Evolutionary conservation across 2,888 invertebrate genomes (phyloP).

Genomic region (Cepaea hortensis): DNA sequence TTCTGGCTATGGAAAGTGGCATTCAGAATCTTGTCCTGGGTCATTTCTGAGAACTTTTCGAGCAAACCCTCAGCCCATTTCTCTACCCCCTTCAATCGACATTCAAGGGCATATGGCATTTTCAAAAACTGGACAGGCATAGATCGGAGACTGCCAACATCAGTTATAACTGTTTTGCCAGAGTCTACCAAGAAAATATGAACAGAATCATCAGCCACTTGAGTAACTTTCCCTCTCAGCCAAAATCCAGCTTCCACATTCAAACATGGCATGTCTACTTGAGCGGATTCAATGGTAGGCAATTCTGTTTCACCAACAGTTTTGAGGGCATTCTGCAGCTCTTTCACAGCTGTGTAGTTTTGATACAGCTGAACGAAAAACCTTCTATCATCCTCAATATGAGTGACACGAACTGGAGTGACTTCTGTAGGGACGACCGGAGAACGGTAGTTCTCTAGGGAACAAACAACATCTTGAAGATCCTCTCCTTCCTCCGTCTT

Average conservation of each 20-base stretch:
- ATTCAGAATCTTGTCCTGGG: conserved; percentile 53
- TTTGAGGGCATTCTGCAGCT: conserved; percentile 77
- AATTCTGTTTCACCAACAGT: conserved; percentile 68
- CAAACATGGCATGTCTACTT: conserved; percentile 80
- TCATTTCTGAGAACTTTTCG: conserved; percentile 52
- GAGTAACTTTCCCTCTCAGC: conserved; percentile 82
- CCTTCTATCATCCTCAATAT: conserved; percentile 60
- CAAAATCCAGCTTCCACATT: conserved; percentile 81
- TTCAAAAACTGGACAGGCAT: conserved; percentile 50
- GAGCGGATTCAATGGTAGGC: conserved; percentile 37
- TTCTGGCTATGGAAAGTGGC: conserved; percentile 47
- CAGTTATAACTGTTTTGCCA: conserved; percentile 77
- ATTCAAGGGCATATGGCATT: conserved; percentile 56
- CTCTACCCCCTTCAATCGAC: conserved; percentile 52
- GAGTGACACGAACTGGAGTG: conserved; percentile 47
- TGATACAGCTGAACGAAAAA: conserved; percentile 83
- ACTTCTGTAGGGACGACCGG: conserved; percentile 39
- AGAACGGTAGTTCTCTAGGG: conserved; percentile 30
- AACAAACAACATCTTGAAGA: conserved; percentile 42
- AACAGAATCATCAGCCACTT: conserved; percentile 77
- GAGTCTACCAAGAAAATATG: conserved; percentile 81
- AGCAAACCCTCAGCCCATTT: conserved; percentile 52
- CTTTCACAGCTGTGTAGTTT: conserved; percentile 71
- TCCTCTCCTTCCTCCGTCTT: conserved; percentile 40
- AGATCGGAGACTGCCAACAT: conserved; percentile 28